A percentile compares a stretch with the other conserved stretches of the same genome.
These are phyloP conservation scores for Drosophila sp. DNA, from an alignment of 1,140 invertebrate species.

Conservation along the genomic window DNA sequence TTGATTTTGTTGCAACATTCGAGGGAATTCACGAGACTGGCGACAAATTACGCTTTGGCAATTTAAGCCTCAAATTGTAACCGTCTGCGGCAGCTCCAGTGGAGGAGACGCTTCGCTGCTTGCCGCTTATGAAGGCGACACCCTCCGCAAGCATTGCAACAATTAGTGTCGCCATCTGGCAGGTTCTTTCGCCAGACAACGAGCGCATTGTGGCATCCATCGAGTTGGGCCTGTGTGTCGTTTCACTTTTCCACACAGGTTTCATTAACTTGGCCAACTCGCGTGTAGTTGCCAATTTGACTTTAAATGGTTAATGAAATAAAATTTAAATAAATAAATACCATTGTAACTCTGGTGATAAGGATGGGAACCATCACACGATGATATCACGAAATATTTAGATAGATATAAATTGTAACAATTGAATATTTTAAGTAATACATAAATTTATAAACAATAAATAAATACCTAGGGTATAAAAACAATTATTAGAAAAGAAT, in stretches of 20 bases:
- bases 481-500: no score
- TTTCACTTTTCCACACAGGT: conserved; percentile 44
- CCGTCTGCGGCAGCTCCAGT: conserved; percentile 23
- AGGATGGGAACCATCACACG: no score
- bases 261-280: conserved; percentile 46
- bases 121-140: conserved; percentile 11
- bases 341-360: not conserved
- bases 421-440: no score
- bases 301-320: conserved; percentile 53
- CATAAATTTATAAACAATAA: no score
- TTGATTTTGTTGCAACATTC: conserved; percentile 41
- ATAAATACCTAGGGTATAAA: no score
- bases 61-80: conserved; percentile 75
- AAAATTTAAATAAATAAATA: conserved; percentile 45
- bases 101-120: conserved; percentile 56
- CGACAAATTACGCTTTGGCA: conserved; percentile 75
- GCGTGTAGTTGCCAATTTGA: conserved; percentile 58
- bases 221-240: conserved; percentile 27
- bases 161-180: conserved; percentile 79
- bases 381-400: not conserved
- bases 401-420: no score
- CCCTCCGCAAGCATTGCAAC: conserved; percentile 33
- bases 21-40: conserved; percentile 40
- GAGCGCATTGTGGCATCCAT: conserved; percentile 30
- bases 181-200: conserved; percentile 54